Conservation (phyloP, 2,888 invertebrate species). For the Odontothrips loti region DNA sequence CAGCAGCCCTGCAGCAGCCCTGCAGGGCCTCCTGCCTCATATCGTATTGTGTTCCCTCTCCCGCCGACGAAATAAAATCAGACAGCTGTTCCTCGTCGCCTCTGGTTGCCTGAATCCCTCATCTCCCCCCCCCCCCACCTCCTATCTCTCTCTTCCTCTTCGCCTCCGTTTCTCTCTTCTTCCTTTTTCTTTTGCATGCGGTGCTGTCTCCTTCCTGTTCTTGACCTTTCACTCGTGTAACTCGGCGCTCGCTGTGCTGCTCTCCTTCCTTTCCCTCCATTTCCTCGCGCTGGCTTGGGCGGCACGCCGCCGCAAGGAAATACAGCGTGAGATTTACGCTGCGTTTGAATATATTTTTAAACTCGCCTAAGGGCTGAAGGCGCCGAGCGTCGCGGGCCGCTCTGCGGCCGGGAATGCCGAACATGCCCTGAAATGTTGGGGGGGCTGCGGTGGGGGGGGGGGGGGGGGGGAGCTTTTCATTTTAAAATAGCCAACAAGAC, state of each 20-base stretch:
- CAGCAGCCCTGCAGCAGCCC: too few species aligned
- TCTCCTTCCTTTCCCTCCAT: not conserved
- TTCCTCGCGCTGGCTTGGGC: too few species aligned
- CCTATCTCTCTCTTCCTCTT: not conserved
- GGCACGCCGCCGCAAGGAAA: not conserved
- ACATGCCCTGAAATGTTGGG: slow-evolving; percentile 15
- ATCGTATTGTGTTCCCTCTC: not conserved
- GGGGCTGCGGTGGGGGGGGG: not conserved
- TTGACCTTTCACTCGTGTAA: not conserved
- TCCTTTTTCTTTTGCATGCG: too few species aligned
- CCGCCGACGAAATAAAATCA: not conserved
- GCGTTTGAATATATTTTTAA: slow-evolving; percentile 22
- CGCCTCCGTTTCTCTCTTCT: not conserved
- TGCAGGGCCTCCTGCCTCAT: too few species aligned
- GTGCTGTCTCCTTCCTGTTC: not conserved
- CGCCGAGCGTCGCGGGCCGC: not conserved
- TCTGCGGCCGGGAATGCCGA: slow-evolving; percentile 1
- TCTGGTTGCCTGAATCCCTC: not conserved
- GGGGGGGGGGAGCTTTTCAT: not conserved
- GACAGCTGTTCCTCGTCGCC: slow-evolving; percentile 11
- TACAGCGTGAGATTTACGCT: slow-evolving; percentile 8
- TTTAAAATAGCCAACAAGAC: slow-evolving; percentile 26
- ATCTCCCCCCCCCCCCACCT: not conserved
- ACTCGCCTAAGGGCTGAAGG: not conserved
- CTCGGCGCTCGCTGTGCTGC: not conserved